These are phyloP conservation scores for Struthio camelus DNA, from an alignment of 2,113 vertebrate genomes.

Conservation along the genomic window DNA sequence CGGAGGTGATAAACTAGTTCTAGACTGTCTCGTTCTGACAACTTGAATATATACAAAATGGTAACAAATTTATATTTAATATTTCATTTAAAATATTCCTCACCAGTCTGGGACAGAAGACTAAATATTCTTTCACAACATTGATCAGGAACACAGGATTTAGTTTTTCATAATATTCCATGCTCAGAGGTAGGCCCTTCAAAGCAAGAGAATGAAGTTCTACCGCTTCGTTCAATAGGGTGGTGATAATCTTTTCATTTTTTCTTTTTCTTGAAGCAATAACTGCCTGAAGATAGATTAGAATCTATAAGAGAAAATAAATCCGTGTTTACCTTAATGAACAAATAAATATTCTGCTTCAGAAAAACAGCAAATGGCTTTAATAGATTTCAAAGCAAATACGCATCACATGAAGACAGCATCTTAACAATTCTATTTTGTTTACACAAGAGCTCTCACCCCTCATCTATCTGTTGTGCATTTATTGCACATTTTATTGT, in stretches of 20 bases:
- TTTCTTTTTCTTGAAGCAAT: constrained; percentile 58
- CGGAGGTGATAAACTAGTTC: neutral
- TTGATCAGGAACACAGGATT: constrained; percentile 76
- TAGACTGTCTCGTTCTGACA: neutral
- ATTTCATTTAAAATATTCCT: neutral
- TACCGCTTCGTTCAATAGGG: constrained; percentile 64
- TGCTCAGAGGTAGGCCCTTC: constrained; percentile 68
- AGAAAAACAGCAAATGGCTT: neutral
- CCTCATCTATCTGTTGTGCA: neutral
- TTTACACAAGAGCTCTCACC: neutral
- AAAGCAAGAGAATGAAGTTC: constrained; percentile 74
- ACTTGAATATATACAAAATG: neutral
- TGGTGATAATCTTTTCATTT: constrained; percentile 13
- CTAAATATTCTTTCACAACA: constrained; percentile 72
- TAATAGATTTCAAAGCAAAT: neutral
- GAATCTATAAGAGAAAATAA: constrained; percentile 55
- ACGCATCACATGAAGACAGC: neutral
- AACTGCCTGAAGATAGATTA: constrained; percentile 75
- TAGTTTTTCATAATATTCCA: constrained; percentile 76
- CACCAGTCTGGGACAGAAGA: constrained; percentile 74
- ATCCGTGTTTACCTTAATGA: neutral
- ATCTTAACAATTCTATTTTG: neutral
- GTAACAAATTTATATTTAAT: neutral
- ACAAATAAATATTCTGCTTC: neutral
- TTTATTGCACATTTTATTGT: neutral